phyloP scores from a whole-genome alignment of 64 coral and sea anemone species.

The Porites lutea region DNA sequence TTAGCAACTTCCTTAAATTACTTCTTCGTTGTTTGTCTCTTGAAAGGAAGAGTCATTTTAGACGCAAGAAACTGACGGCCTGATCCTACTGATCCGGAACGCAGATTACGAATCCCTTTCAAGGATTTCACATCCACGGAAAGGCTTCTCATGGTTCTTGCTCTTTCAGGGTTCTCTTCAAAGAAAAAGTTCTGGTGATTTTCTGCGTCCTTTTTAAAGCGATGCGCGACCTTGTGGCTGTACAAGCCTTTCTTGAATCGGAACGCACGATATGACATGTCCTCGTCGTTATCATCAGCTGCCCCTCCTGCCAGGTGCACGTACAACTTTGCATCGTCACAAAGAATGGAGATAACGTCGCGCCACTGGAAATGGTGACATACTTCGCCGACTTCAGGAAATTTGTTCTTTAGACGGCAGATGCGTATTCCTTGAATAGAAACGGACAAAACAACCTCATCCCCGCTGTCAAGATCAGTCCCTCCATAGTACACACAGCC shows the following conservation, averaged over 20 bases:
- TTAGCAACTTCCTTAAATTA: too few species aligned
- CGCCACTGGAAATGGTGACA: constrained; percentile 72
- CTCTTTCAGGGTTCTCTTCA: constrained; percentile 47
- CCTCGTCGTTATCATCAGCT: background rate
- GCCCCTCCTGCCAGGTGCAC: constrained; percentile 24
- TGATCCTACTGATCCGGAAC: background rate
- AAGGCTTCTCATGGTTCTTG: constrained; percentile 6
- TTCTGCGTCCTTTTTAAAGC: constrained; percentile 53
- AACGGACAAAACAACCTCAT: constrained; percentile 62
- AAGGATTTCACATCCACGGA: constrained; percentile 11
- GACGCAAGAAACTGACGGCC: background rate
- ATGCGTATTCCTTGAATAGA: constrained; percentile 69
- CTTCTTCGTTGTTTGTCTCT: background rate
- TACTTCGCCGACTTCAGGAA: constrained; percentile 63
- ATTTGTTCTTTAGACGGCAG: constrained; percentile 54
- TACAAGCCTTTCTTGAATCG: constrained; percentile 85
- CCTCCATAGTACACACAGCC: constrained; percentile 68
- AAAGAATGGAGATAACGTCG: constrained; percentile 60
- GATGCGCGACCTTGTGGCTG: constrained; percentile 63
- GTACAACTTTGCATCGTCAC: constrained; percentile 64
- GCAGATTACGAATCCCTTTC: background rate
- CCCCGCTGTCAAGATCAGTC: constrained; percentile 31
- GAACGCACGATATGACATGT: constrained; percentile 28
- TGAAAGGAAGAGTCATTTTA: background rate
- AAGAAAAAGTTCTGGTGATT: constrained; percentile 76